These are phyloP conservation scores for Hoplostethus atlanticus DNA, from an alignment of 2,797 vertebrate genomes.

Conservation along the genomic window DNA sequence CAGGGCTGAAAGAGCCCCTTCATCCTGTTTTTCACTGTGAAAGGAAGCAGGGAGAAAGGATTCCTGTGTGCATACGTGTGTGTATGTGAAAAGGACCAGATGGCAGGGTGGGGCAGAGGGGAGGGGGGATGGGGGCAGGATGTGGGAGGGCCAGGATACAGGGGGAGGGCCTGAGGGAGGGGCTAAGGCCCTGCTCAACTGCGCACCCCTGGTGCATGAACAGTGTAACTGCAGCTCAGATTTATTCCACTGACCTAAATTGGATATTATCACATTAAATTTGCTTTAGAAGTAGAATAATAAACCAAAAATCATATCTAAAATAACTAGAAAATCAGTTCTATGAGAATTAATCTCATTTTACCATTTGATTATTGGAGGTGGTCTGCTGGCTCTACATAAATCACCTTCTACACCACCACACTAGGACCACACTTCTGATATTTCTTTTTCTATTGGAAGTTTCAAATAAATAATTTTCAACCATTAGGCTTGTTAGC, in stretches of 20 bases:
- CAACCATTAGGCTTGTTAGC: neutral
- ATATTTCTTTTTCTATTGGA: neutral
- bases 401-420: conserved; percentile 1
- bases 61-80: conserved; percentile 55
- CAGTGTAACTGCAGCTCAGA: conserved; percentile 67
- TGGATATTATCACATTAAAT: neutral
- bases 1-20: conserved; percentile 84
- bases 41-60: conserved; percentile 84
- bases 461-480: neutral
- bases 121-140: conserved; percentile 79
- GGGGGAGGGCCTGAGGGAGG: conserved; percentile 78
- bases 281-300: conserved; percentile 13
- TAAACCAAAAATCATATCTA: rapidly evolving
- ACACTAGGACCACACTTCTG: neutral
- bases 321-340: neutral
- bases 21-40: conserved; percentile 86
- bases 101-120: conserved; percentile 85
- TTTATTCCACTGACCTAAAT: conserved; percentile 29
- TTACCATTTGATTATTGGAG: neutral
- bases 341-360: neutral
- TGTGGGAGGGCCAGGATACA: conserved; percentile 72
- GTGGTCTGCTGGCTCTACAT: neutral
- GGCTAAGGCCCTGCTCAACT: conserved; percentile 88
- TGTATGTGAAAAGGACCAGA: conserved; percentile 84
- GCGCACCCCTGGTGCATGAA: conserved; percentile 92